phyloP scores from a whole-genome alignment of 1,140 invertebrate species.

The Scylla paramamosain region DNA sequence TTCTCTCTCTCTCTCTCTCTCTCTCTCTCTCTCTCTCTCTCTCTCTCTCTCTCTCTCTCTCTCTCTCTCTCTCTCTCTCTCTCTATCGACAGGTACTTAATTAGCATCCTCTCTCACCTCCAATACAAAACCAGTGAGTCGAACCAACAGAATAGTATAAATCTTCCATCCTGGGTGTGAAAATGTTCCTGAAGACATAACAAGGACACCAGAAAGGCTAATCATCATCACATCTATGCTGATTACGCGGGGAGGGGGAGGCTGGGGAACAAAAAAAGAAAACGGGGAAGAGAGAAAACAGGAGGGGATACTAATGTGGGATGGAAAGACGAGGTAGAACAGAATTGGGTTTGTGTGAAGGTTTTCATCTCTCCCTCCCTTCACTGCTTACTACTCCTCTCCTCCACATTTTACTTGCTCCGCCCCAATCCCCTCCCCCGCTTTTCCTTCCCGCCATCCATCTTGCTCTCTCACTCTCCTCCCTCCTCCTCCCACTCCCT shows the following conservation, averaged over 20 bases:
- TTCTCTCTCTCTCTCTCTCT: background rate
- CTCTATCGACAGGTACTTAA: background rate
- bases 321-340: too few relatives aligned
- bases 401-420: background rate
- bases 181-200: background rate
- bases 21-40: constrained; percentile 3
- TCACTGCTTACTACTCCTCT: background rate
- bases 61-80: constrained; percentile 7
- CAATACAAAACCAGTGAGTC: too few relatives aligned
- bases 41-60: constrained; percentile 3
- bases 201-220: background rate
- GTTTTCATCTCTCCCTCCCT: constrained; percentile 23
- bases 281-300: background rate
- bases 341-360: too few relatives aligned
- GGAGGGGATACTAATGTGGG: background rate
- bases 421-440: background rate
- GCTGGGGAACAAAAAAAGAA: background rate
- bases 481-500: constrained; percentile 16
- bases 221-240: constrained; percentile 14
- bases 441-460: background rate
- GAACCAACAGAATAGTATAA: too few relatives aligned
- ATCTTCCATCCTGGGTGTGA: background rate
- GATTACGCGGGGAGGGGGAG: background rate
- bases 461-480: constrained; percentile 27
- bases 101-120: background rate